Conservation (phyloP, 1,140 invertebrate species). For the Hycleus cichorii region DNA sequence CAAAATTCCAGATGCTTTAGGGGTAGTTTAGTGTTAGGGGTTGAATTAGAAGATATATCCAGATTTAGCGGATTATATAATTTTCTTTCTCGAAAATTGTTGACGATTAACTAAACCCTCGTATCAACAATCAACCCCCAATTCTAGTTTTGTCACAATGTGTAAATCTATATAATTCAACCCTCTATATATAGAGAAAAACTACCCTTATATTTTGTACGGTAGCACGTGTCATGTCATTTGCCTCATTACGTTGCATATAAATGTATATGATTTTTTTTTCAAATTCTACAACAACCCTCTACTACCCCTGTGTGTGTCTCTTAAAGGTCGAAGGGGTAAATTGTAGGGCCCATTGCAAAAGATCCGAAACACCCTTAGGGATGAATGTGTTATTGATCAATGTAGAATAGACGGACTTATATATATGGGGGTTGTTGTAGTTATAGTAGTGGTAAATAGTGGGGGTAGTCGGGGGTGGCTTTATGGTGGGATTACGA, state of each 20-base stretch:
- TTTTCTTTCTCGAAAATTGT: no score
- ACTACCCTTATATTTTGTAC: background rate
- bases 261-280: slow-evolving; percentile 20
- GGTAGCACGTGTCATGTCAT: slow-evolving; percentile 20
- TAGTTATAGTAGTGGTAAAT: background rate
- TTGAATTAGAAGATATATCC: no score
- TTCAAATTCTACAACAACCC: slow-evolving; percentile 14
- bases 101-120: no score
- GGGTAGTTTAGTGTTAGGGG: no score
- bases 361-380: background rate
- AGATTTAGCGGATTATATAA: no score
- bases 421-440: background rate
- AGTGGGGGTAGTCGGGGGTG: slow-evolving; percentile 8
- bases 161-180: no score
- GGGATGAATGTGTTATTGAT: slow-evolving; percentile 13
- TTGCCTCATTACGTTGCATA: slow-evolving; percentile 24
- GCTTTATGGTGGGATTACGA: slow-evolving; percentile 20
- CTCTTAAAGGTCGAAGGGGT: background rate
- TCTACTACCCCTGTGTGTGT: slow-evolving; percentile 4
- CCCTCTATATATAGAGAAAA: no score
- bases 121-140: no score
- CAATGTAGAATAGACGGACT: background rate
- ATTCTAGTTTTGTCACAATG: no score
- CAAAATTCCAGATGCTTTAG: no score
- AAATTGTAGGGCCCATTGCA: background rate